Percentiles rank a stretch among this genome's conserved stretches.
Conservation (phyloP, 2,888 invertebrate genomes). For the Capitulum mitella region DNA sequence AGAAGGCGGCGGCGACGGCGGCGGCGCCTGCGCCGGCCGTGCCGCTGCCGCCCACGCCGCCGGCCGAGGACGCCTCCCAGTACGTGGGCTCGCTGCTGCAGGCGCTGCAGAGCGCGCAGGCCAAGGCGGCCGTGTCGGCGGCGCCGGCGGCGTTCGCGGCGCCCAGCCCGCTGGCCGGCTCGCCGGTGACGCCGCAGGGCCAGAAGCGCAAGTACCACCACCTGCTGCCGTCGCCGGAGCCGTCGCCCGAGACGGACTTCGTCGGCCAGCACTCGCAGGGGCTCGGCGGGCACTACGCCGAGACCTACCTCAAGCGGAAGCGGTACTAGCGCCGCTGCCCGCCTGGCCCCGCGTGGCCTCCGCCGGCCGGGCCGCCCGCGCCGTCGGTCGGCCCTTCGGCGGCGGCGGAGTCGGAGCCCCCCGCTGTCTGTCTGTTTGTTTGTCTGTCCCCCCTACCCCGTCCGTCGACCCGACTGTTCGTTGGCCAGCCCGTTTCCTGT, state of each 20-base stretch:
- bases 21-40: constrained; percentile 37
- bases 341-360: neutral
- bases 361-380: too few relatives aligned
- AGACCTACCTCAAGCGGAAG: constrained; percentile 47
- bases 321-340: constrained; percentile 39
- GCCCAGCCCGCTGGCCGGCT: constrained; percentile 31
- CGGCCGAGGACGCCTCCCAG: constrained; percentile 33
- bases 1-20: constrained; percentile 39
- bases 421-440: neutral
- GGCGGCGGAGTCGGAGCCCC: too few relatives aligned
- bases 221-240: constrained; percentile 48
- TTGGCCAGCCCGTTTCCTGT: neutral
- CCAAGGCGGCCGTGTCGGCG: constrained; percentile 37
- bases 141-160: constrained; percentile 36
- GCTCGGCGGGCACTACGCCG: constrained; percentile 50
- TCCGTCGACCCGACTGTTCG: neutral
- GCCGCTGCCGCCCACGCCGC: constrained; percentile 33
- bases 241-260: constrained; percentile 48
- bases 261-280: constrained; percentile 51
- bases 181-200: constrained; percentile 40
- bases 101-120: constrained; percentile 34
- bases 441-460: neutral
- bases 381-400: too few relatives aligned
- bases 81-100: constrained; percentile 30
- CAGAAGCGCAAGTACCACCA: constrained; percentile 45